Base-by-base conservation (phyloP, 2,888 invertebrate genomes). In the Leptinotarsa tumamoca region DNA sequence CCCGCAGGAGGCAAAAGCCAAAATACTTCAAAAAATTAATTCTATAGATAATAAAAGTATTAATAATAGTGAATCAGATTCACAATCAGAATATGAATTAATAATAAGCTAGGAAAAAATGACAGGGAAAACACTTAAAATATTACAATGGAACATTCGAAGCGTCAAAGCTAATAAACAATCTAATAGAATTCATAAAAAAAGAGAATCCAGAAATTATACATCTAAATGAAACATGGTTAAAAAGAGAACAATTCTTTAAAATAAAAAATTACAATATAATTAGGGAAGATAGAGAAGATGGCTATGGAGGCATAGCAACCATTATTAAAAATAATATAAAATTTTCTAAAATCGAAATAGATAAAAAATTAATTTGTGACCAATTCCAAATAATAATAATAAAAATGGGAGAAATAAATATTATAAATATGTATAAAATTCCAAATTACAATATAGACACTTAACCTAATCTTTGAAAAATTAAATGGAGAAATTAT, bases 71-170 rank as follows among this genome's bases (percentile, higher is more conserved):
- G 18, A 23, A 58, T 58, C 58, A 21, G 58, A 21, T 23, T 21
- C 58, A 58, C 18, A 23, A 58, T 51, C 51, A 51, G 51, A 51
- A 51, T 51, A 51, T 51, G 13, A 51, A 10, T 15, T 15, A 14
- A 51, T 14, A 13, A 51, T 3, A 4, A 15, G 15, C 2, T 15
- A 51, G 51, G 15, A 14, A 51, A 51, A 51, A 58, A 3, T 58
- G 58, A 58, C 18, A 18, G 23, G 21, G 21, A 1, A 58, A 58
- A 13, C 58, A 17, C 21, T 66, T 13, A 72, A 21, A 49, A 49
- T 72, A 15, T 17, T 66, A 3, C 72, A 72, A 21, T 66, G 72
- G 66, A 67, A 72, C 66, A 72, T 72, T 51, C 23, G 52, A 10
- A 67, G 72, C 43, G 21, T 72, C 10, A 50, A 66, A 49, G 33